Percentiles rank a stretch among this genome's conserved stretches.
Conservation (phyloP, 2,113 vertebrate genomes). For the Sebastes fasciatus region DNA sequence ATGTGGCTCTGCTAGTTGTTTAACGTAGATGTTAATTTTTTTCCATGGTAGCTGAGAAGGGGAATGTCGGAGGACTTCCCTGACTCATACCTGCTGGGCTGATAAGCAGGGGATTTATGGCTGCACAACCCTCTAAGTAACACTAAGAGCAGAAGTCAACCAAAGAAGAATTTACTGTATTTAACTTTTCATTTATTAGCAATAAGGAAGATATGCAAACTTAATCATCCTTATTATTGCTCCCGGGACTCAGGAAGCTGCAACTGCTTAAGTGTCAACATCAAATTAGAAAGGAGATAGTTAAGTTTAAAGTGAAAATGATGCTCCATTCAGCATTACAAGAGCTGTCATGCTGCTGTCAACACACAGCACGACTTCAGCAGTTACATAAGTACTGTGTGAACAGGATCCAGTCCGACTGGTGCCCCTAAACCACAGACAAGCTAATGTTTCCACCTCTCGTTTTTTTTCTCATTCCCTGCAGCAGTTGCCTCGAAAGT, state of each 20-base stretch:
- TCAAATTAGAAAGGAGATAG: background rate
- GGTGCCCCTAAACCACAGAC: constrained; percentile 32
- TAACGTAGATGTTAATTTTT: background rate
- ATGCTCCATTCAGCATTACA: fast-evolving
- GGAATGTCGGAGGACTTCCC: constrained; percentile 51
- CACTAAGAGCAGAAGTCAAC: background rate
- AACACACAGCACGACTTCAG: background rate
- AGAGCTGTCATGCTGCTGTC: constrained; percentile 3
- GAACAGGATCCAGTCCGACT: constrained; percentile 64
- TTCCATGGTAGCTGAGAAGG: constrained; percentile 8
- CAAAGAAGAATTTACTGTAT: constrained; percentile 2
- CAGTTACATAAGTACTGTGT: constrained; percentile 32
- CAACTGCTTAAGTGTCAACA: background rate
- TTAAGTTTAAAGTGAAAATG: background rate
- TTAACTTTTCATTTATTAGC: background rate
- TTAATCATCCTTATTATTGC: background rate
- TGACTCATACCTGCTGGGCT: constrained; percentile 49
- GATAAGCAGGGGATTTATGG: constrained; percentile 57
- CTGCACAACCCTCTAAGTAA: background rate
- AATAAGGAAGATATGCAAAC: background rate
- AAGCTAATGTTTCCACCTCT: constrained; percentile 30
- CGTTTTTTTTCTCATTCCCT: constrained; percentile 8
- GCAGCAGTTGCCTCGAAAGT: constrained; percentile 10
- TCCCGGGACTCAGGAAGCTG: background rate
- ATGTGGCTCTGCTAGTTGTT: background rate